Percentiles rank a stretch among this genome's conserved stretches.
Conservation (phyloP, 2,113 vertebrate genomes). For the Macroglossus sobrinus region DNA sequence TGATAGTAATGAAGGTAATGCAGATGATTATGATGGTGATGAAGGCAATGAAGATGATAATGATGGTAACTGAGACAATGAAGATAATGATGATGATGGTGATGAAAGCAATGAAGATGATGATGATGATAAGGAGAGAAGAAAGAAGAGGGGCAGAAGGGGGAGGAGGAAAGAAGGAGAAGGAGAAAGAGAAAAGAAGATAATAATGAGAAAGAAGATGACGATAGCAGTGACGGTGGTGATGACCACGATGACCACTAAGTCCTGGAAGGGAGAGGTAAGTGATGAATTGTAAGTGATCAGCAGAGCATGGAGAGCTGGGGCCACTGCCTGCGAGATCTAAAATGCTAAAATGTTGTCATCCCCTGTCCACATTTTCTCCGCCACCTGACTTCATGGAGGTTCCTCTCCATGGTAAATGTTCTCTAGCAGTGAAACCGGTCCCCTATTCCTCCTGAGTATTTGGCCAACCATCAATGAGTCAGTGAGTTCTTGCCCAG, state of each 20-base stretch:
- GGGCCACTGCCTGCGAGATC: background rate
- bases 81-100: too few species aligned
- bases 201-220: background rate
- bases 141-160: background rate
- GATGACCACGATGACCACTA: too few species aligned
- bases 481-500: background rate
- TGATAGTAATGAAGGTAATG: too few species aligned
- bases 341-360: accelerated
- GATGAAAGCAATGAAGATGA: background rate
- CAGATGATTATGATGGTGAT: background rate
- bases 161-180: background rate
- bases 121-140: background rate
- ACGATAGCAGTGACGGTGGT: accelerated
- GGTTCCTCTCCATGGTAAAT: background rate
- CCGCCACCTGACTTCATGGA: background rate
- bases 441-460: background rate
- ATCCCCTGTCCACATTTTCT: background rate
- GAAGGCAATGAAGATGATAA: background rate
- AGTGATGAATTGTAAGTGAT: background rate
- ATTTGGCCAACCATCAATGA: background rate
- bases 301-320: accelerated
- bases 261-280: background rate
- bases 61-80: too few species aligned
- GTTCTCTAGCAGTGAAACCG: background rate
- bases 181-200: accelerated